A percentile compares a stretch with the other conserved stretches of the same genome.
Conservation (phyloP, 1,140 invertebrate genomes). For the Euglossa dilemma region DNA sequence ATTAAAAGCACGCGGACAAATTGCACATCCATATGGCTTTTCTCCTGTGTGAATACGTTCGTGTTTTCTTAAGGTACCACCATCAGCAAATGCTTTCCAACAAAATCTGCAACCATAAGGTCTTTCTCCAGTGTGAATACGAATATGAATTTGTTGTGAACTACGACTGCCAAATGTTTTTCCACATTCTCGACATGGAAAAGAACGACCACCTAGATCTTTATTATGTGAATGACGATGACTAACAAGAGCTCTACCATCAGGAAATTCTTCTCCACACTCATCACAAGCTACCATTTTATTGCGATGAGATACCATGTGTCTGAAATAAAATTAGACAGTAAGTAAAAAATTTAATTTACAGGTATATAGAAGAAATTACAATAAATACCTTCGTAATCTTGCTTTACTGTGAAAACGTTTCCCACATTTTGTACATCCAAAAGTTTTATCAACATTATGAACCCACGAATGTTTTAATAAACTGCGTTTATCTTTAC, state of each 20-base stretch:
- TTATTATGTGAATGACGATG: conserved; percentile 87
- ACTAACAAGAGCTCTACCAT: conserved; percentile 87
- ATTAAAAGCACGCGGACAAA: conserved; percentile 94
- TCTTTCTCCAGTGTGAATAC: conserved; percentile 92
- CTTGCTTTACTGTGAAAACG: conserved; percentile 88
- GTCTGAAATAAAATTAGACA: conserved; percentile 70
- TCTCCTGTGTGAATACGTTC: conserved; percentile 98
- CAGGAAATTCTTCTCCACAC: conserved; percentile 88
- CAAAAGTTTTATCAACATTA: conserved; percentile 83
- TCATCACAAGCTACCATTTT: conserved; percentile 88
- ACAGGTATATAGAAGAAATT: background rate
- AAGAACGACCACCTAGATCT: conserved; percentile 85
- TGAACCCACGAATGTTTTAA: conserved; percentile 88
- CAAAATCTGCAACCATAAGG: conserved; percentile 98
- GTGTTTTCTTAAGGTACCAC: conserved; percentile 97
- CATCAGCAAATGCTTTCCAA: conserved; percentile 99
- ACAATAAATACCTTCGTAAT: conserved; percentile 78
- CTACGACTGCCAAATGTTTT: conserved; percentile 94
- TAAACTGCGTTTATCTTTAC: conserved; percentile 86
- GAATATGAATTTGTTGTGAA: conserved; percentile 95
- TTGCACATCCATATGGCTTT: conserved; percentile 97
- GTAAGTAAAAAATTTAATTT: background rate
- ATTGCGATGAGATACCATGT: conserved; percentile 88
- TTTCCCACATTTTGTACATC: conserved; percentile 86
- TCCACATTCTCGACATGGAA: conserved; percentile 92